Conservation (phyloP, 2,888 invertebrate genomes). For the Macroteleia sp. region DNA sequence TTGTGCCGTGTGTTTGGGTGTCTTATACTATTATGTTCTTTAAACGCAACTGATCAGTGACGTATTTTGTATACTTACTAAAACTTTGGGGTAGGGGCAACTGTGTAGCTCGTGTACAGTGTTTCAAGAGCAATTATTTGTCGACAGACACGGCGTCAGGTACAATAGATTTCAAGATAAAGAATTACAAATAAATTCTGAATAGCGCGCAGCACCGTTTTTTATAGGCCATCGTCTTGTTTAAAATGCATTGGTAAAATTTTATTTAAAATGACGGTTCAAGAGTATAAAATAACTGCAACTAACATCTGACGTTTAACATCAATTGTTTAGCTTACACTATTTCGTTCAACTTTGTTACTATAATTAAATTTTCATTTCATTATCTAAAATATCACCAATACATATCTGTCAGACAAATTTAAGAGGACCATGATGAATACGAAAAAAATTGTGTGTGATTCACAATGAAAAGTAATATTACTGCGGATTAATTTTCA, state of each 20-base stretch:
- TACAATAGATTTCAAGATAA: slow-evolving; percentile 67
- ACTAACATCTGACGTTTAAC: too few relatives aligned
- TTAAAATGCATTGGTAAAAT: neutral
- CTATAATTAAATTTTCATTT: too few relatives aligned
- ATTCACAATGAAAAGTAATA: too few relatives aligned
- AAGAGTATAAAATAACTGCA: too few relatives aligned
- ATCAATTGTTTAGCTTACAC: too few relatives aligned
- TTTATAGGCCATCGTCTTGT: neutral
- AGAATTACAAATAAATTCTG: slow-evolving; percentile 51
- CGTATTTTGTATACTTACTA: slow-evolving; percentile 22
- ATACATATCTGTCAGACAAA: too few relatives aligned
- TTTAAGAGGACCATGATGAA: too few relatives aligned
- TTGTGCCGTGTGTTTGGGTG: neutral
- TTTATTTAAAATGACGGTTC: too few relatives aligned
- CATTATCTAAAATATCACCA: too few relatives aligned
- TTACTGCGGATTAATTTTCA: too few relatives aligned
- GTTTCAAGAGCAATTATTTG: slow-evolving; percentile 65
- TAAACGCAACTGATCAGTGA: slow-evolving; percentile 34
- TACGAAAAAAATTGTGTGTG: too few relatives aligned
- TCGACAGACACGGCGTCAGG: slow-evolving; percentile 76
- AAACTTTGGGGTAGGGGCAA: slow-evolving; percentile 64
- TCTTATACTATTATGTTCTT: slow-evolving; percentile 8
- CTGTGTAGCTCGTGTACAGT: slow-evolving; percentile 65
- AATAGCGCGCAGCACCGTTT: slow-evolving; percentile 68
- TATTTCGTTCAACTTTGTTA: too few relatives aligned